These are phyloP conservation scores for Pithys albifrons DNA, from an alignment of 2,113 vertebrate species.

Conservation along the genomic window DNA sequence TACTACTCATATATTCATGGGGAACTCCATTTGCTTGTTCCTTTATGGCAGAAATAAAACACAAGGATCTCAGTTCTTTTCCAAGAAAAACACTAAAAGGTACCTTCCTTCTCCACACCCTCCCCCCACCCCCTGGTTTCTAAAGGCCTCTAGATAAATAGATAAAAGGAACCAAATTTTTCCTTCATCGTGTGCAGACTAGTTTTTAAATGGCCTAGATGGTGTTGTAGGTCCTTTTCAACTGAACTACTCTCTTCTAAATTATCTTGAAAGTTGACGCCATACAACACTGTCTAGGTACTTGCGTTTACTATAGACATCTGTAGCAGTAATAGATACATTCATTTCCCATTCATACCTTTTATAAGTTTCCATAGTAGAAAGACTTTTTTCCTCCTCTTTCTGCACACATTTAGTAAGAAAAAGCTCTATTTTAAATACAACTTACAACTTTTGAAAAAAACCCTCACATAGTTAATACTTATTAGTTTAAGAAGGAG, in stretches of 20 bases:
- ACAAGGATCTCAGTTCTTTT: background rate
- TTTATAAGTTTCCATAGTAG: background rate
- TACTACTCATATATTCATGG: background rate
- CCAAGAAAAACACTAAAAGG: background rate
- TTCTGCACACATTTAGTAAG: background rate
- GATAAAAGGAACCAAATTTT: background rate
- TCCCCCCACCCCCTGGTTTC: background rate
- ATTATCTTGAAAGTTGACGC: background rate
- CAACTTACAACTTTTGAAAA: background rate
- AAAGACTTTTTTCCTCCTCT: background rate
- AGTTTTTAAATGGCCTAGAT: background rate
- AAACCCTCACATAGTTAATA: background rate
- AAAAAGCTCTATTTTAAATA: background rate
- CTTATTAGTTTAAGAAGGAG: background rate
- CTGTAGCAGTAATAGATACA: background rate
- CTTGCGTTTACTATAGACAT: background rate
- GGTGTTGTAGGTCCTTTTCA: background rate
- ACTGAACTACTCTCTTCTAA: background rate
- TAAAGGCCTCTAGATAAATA: background rate
- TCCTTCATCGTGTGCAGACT: background rate
- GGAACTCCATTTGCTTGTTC: background rate
- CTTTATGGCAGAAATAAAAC: background rate
- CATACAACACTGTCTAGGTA: background rate
- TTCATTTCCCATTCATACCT: background rate
- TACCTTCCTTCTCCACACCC: background rate